Conservation (phyloP, 1,140 invertebrate genomes). For the Dreissena rostriformis region DNA sequence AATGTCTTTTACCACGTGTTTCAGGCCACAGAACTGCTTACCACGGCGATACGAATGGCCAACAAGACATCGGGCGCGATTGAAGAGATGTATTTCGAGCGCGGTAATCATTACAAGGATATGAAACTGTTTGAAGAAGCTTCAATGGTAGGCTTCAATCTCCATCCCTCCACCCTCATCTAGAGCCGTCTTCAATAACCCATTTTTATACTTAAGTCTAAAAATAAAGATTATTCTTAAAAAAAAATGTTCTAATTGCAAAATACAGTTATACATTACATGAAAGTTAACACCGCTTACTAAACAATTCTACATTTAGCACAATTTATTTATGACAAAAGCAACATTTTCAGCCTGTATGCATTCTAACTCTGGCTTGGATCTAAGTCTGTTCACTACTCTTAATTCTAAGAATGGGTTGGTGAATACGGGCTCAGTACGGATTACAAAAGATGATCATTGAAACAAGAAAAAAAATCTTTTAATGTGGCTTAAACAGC, state of each 20-base stretch:
- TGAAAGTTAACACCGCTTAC: not conserved
- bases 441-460: no score
- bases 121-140: slow-evolving; percentile 23
- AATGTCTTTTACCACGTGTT: not conserved
- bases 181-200: no score
- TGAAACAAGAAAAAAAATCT: no score
- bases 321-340: not conserved
- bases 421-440: not conserved
- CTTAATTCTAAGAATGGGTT: no score
- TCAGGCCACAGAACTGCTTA: not conserved
- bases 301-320: not conserved
- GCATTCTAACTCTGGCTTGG: no score
- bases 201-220: not conserved
- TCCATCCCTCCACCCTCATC: no score
- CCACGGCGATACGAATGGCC: not conserved
- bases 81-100: not conserved
- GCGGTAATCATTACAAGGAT: slow-evolving; percentile 39
- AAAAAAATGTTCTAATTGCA: not conserved
- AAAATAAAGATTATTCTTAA: not conserved
- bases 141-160: not conserved
- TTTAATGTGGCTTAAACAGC: no score
- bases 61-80: not conserved
- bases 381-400: no score
- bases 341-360: no score
- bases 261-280: not conserved